phyloP scores from a whole-genome alignment of 92 coral and sea anemone species.

The Epizoanthus ramosus region DNA sequence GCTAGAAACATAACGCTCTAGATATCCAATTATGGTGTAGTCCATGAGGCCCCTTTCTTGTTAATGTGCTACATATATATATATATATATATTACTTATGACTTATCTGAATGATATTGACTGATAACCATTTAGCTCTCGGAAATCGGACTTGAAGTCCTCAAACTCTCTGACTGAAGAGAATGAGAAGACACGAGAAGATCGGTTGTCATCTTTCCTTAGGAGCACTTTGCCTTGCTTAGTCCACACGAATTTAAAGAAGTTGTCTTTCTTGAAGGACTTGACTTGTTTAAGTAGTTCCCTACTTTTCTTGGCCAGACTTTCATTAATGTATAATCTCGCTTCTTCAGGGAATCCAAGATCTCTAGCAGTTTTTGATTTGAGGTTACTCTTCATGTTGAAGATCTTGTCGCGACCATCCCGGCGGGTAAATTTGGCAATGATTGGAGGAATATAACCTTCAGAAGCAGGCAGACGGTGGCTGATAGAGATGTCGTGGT shows the following conservation, averaged over 20 bases:
- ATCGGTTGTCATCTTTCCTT: background rate
- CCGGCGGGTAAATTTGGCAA: constrained; percentile 15
- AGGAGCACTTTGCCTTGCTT: constrained; percentile 16
- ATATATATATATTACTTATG: too few species aligned
- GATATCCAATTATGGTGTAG: too few species aligned
- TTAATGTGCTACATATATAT: too few species aligned
- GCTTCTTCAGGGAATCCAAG: constrained; percentile 26
- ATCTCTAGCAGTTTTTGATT: constrained; percentile 1
- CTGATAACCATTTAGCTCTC: background rate
- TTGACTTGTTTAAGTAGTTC: constrained; percentile 26
- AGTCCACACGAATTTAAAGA: constrained; percentile 35
- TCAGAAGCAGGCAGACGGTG: constrained; percentile 27
- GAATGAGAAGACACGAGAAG: background rate
- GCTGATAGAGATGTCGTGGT: constrained; percentile 41
- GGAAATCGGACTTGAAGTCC: background rate
- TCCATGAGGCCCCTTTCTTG: too few species aligned
- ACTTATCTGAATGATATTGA: background rate
- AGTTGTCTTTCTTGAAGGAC: constrained; percentile 19
- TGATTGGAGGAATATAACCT: constrained; percentile 24
- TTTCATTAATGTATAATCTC: constrained; percentile 37
- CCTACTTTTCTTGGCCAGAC: constrained; percentile 26
- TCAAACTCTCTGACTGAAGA: background rate
- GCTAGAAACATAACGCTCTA: too few species aligned
- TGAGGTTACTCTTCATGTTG: constrained; percentile 10
- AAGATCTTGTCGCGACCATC: constrained; percentile 22